These are phyloP conservation scores for Mythimna ferrago DNA, from an alignment of 2,888 invertebrate species.

Conservation along the genomic window DNA sequence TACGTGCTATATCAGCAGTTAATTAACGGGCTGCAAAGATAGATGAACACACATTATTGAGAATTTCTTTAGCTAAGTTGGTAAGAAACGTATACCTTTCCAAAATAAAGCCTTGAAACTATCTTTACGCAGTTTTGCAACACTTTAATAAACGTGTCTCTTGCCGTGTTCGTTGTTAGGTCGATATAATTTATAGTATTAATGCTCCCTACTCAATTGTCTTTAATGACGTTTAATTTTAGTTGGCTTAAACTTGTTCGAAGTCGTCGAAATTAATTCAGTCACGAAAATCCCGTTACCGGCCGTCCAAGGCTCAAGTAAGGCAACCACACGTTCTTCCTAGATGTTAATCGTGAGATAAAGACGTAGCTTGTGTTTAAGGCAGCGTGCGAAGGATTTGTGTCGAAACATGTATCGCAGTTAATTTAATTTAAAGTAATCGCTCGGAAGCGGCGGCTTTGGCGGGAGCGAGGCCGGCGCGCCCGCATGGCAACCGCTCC, in stretches of 20 bases:
- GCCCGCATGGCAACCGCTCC: slow-evolving; percentile 65
- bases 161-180: neutral
- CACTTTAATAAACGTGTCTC: neutral
- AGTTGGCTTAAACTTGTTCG: slow-evolving; percentile 12
- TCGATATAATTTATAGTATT: neutral
- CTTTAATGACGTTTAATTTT: slow-evolving; percentile 18
- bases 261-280: slow-evolving; percentile 28
- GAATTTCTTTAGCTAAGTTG: neutral
- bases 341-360: slow-evolving; percentile 28
- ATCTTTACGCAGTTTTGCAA: slow-evolving; percentile 4
- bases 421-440: slow-evolving; percentile 76
- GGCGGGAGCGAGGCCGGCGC: slow-evolving; percentile 49
- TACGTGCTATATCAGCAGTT: neutral
- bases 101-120: neutral
- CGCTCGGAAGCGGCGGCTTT: slow-evolving; percentile 55
- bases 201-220: neutral
- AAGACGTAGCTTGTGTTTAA: slow-evolving; percentile 19
- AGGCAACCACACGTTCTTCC: slow-evolving; percentile 12
- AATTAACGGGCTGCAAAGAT: neutral
- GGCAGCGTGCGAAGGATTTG: slow-evolving; percentile 52
- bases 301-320: slow-evolving; percentile 16
- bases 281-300: slow-evolving; percentile 31
- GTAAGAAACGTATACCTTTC: neutral
- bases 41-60: neutral
- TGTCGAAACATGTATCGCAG: slow-evolving; percentile 66